phyloP scores from a whole-genome alignment of 1,140 invertebrate species.

The Onthophagus taurus region DNA sequence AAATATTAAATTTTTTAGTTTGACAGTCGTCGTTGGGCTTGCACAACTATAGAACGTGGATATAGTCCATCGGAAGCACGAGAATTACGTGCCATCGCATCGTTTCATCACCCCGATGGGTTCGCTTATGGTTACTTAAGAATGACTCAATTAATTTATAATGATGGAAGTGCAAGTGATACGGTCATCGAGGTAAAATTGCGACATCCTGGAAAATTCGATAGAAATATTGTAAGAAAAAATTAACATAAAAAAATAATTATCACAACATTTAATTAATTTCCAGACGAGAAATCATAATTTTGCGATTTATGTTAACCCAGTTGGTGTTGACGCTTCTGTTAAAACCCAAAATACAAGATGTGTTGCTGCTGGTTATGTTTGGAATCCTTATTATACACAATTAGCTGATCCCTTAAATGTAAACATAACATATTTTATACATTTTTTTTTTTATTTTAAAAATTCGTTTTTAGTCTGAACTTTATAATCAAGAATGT shows the following conservation, averaged over 20 bases:
- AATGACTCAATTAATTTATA: constrained; percentile 81
- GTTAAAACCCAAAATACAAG: constrained; percentile 67
- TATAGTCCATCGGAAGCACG: constrained; percentile 76
- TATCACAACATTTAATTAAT: too few species aligned
- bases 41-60: constrained; percentile 74
- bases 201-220: constrained; percentile 69
- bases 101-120: constrained; percentile 82
- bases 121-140: constrained; percentile 79
- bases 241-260: constrained; percentile 1
- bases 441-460: too few species aligned
- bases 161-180: constrained; percentile 77
- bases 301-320: constrained; percentile 90
- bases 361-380: constrained; percentile 82
- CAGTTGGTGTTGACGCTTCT: constrained; percentile 84
- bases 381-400: constrained; percentile 90
- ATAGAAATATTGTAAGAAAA: constrained; percentile 62
- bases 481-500: constrained; percentile 81
- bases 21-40: constrained; percentile 62
- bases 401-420: constrained; percentile 81
- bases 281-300: constrained; percentile 72
- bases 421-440: constrained; percentile 41
- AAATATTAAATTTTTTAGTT: constrained; percentile 20
- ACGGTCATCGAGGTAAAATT: constrained; percentile 84
- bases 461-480: constrained; percentile 47
- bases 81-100: constrained; percentile 79